Evolutionary conservation across 2,888 invertebrate species (phyloP), one percentile per base, ranked within the genome.

Genomic region (Auanema sp.): DNA sequence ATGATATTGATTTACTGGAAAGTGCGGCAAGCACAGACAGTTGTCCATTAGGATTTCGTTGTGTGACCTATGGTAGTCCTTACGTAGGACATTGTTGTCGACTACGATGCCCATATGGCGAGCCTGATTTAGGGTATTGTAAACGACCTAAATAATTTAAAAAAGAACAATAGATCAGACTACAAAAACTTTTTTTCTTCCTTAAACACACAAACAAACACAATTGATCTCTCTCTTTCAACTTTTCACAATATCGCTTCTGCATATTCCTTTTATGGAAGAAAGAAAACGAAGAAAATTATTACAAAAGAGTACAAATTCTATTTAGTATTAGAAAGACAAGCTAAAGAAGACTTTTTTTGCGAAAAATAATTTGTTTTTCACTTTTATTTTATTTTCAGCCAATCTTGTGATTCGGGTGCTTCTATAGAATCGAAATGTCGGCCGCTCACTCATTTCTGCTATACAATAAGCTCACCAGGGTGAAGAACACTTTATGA

Each of bases 31-130:
- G 76, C 41, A 81, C 80, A 3, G 74, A 74, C 65, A 71, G 71
- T 55, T 74, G 70, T 58, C 71, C 72, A 21, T 50, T 72, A 14
- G 72, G 75, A 1, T 76, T 72, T 53, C 72, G 76, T 41, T 83
- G 83, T 63, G 81, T 79, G 58, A 82, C 81, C 6, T 83, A 82
- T 66, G 83, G 83, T 16, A 80, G 80, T 58, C 84, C 83, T 1
- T 79, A 79, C 67, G 79, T 83, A 44, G 83, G 83, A 1, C 83
- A 83, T 61, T 83, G 83, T 63, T 83, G 83, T 68, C 76, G 78
- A 14, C 58, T 83, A 42, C 65, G 76, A n/a, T 83, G 83, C 55
- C 83, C 83, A 23, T 84, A 79, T 68, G 83, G 83, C 52, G 77
- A 79, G 64, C 81, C 83, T 14, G 82, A 83, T 66, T 66, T 80